Conservation (phyloP, 2,888 invertebrate genomes). For the Clanis bilineata region DNA sequence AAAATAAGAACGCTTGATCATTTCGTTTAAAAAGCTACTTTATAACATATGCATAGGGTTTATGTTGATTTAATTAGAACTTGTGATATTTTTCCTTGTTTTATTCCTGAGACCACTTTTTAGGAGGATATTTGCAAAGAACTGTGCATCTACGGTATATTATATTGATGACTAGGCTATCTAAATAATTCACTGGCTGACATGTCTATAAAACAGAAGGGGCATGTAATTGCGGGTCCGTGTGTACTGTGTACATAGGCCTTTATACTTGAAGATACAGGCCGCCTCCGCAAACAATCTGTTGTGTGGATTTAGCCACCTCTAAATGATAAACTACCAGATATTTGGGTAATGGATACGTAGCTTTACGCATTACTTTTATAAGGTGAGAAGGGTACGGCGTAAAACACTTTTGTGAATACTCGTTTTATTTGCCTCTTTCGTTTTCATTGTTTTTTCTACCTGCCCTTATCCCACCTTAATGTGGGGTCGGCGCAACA, state of each 20-base stretch:
- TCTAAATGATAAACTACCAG: constrained; percentile 5
- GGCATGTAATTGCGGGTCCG: background rate
- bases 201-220: background rate
- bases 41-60: too few relatives aligned
- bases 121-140: too few relatives aligned
- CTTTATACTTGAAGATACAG: background rate
- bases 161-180: background rate
- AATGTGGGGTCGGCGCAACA: too few relatives aligned
- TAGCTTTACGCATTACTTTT: background rate
- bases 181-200: background rate
- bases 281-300: background rate
- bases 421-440: background rate
- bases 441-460: too few relatives aligned
- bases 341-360: background rate
- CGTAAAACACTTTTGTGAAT: background rate
- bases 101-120: too few relatives aligned
- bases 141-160: too few relatives aligned
- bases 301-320: constrained; percentile 1
- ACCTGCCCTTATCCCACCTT: too few relatives aligned
- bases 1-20: too few relatives aligned
- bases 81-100: too few relatives aligned
- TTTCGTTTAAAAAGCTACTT: too few relatives aligned
- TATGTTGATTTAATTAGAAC: too few relatives aligned
- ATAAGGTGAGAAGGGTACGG: background rate
- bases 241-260: background rate